Percentiles rank a stretch among this genome's conserved stretches.
phyloP scores from a whole-genome alignment of 1,140 invertebrate genomes.

The Sycobia sp. region DNA sequence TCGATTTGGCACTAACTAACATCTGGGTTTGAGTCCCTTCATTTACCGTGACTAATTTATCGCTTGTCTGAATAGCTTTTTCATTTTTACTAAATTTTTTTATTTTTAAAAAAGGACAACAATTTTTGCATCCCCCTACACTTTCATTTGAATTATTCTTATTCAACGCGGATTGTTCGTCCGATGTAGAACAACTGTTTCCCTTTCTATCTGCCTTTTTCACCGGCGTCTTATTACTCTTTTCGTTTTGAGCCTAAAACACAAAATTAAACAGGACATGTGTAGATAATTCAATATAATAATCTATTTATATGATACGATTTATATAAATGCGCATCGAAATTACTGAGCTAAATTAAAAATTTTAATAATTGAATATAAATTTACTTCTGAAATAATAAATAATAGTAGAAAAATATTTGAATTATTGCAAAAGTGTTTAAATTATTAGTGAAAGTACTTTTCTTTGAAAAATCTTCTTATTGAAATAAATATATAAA shows the following conservation, averaged over 20 bases:
- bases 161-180: not conserved
- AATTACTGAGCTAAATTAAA: no score
- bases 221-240: not conserved
- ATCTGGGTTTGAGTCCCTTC: constrained; percentile 22
- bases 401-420: no score
- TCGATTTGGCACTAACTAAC: constrained; percentile 14
- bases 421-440: no score
- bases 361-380: no score
- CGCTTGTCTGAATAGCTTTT: constrained; percentile 7
- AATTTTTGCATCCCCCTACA: not conserved
- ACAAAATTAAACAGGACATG: constrained; percentile 8
- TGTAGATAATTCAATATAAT: no score
- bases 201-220: not conserved
- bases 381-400: no score
- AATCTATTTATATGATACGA: no score
- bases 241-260: constrained; percentile 40
- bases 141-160: not conserved
- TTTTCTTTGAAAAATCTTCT: no score
- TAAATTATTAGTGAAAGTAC: no score
- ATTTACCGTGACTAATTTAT: not conserved
- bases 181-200: not conserved
- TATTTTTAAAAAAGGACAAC: not conserved
- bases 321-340: no score
- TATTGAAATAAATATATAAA: no score
- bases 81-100: not conserved